These are phyloP conservation scores for Agrotis ipsilon DNA, from an alignment of 2,888 invertebrate genomes.

Conservation along the genomic window DNA sequence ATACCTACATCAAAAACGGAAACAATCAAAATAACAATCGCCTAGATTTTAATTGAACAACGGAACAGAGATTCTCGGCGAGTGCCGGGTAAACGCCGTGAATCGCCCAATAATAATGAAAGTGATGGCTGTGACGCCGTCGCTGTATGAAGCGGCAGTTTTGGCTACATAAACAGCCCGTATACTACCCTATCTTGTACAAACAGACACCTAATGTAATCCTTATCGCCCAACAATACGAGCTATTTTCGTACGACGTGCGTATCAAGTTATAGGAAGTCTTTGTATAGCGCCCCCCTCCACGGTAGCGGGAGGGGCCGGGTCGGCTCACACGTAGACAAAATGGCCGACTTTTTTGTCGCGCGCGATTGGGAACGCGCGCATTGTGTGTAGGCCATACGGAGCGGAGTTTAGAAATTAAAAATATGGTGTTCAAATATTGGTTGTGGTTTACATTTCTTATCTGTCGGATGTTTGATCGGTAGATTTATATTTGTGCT, in stretches of 20 bases:
- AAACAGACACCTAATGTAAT: slow-evolving; percentile 59
- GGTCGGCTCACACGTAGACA: slow-evolving; percentile 85
- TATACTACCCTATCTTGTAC: slow-evolving; percentile 80
- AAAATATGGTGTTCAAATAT: slow-evolving; percentile 59
- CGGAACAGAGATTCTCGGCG: slow-evolving; percentile 85
- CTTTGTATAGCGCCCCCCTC: slow-evolving; percentile 81
- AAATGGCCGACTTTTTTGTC: slow-evolving; percentile 88
- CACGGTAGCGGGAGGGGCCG: slow-evolving; percentile 80
- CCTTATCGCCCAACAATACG: slow-evolving; percentile 66
- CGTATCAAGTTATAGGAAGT: slow-evolving; percentile 70
- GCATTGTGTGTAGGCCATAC: slow-evolving; percentile 58
- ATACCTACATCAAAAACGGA: slow-evolving; percentile 66
- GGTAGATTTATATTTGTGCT: slow-evolving; percentile 19
- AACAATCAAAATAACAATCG: slow-evolving; percentile 83
- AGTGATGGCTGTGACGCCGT: slow-evolving; percentile 89
- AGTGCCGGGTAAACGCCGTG: slow-evolving; percentile 89
- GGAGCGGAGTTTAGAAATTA: slow-evolving; percentile 49
- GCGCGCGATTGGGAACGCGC: slow-evolving; percentile 64
- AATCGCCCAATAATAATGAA: slow-evolving; percentile 92
- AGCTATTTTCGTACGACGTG: slow-evolving; percentile 62
- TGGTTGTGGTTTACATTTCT: slow-evolving; percentile 31
- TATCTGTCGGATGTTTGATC: slow-evolving; percentile 36
- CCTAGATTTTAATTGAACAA: slow-evolving; percentile 87
- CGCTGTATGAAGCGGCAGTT: slow-evolving; percentile 91
- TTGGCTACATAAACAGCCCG: slow-evolving; percentile 91